A percentile compares a stretch with the other conserved stretches of the same genome.
Conservation (phyloP, 2,888 invertebrate genomes). For the Drosophila neotestacea region DNA sequence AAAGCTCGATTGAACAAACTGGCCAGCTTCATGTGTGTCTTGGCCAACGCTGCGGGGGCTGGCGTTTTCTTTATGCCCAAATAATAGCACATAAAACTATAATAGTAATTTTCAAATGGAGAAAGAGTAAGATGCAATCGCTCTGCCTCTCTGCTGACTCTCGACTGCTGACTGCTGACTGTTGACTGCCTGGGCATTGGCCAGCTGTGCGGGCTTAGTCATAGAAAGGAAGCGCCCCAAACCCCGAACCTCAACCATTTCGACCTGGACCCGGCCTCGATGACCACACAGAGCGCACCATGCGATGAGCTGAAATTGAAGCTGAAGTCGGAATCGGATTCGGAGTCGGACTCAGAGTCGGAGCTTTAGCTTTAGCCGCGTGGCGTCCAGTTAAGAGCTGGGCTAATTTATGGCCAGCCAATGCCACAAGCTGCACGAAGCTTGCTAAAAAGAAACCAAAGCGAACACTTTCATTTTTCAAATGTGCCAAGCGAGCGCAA, state of each 20-base stretch:
- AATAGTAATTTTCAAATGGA: constrained; percentile 79
- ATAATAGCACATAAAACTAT: constrained; percentile 81
- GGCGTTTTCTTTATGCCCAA: constrained; percentile 77
- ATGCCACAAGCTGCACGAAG: constrained; percentile 75
- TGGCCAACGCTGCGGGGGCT: constrained; percentile 72
- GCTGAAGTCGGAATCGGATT: constrained; percentile 21
- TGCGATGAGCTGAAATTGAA: constrained; percentile 58
- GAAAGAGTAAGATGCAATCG: constrained; percentile 76
- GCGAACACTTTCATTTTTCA: constrained; percentile 78
- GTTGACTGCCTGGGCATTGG: constrained; percentile 24
- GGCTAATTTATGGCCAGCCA: constrained; percentile 74
- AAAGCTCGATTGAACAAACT: constrained; percentile 40
- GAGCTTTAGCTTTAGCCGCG: constrained; percentile 44
- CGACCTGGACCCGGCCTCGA: constrained; percentile 37
- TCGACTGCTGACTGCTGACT: too few relatives aligned
- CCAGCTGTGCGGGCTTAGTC: constrained; percentile 78
- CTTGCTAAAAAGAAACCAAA: constrained; percentile 57
- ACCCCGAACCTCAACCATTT: constrained; percentile 12
- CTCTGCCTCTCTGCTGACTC: constrained; percentile 15
- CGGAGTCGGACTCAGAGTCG: background rate
- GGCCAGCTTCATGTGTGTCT: constrained; percentile 55
- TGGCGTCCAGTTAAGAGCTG: constrained; percentile 73
- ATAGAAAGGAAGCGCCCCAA: constrained; percentile 65
- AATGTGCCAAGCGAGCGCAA: constrained; percentile 44
- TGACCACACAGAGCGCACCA: constrained; percentile 68